Evolutionary conservation across 1,140 invertebrate genomes (phyloP), one percentile per base, ranked within the genome.

Genomic region (Muscidifurax raptorellus): DNA sequence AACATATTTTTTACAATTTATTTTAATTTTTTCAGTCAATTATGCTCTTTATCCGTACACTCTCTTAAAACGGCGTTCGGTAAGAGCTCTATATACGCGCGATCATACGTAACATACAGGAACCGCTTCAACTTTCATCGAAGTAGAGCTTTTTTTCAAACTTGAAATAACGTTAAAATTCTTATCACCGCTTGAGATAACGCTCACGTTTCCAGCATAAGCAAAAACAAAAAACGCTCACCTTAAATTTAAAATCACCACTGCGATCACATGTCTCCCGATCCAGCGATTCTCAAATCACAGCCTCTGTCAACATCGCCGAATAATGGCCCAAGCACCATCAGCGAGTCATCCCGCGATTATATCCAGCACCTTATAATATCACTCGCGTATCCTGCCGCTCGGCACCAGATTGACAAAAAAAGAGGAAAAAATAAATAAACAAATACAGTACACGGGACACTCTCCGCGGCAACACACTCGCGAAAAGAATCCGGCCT

Each of bases 101-200:
- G 67, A 67, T 67, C 27, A 67, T 67, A 67, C 67, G 28, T 69
- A 69, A 69, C 27, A 28, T 69, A 69, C 67, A 69, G 67, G 67
- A 69, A 69, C 67, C 67, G 15, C 67, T 69, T 69, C 10, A 69
- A 69, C 67, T 69, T 69, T 69, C 71, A 74, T 74, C 71, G 71
- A 13, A 13, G 13, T 2, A 15, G 71, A 74, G 32, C 71, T 74
- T 74, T 40, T 30, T 69, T 69, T 25, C n/a, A 67, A 67, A 67
- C 36, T 40, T 40, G 36, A 40, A 40, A 40, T 40, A 40, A 40
- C 36, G 36, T 40, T 40, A 18, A 52, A 52, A 52, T 52, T 22
- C 13, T 18, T 52, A 52, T 52, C 47, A 13, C 47, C 47, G 15
- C 47, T n/a, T n/a, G 47, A 52, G 15, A 52, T 18, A 52, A 52